These are phyloP conservation scores for Cydia fagiglandana DNA, from an alignment of 1,140 invertebrate genomes.

Conservation along the genomic window DNA sequence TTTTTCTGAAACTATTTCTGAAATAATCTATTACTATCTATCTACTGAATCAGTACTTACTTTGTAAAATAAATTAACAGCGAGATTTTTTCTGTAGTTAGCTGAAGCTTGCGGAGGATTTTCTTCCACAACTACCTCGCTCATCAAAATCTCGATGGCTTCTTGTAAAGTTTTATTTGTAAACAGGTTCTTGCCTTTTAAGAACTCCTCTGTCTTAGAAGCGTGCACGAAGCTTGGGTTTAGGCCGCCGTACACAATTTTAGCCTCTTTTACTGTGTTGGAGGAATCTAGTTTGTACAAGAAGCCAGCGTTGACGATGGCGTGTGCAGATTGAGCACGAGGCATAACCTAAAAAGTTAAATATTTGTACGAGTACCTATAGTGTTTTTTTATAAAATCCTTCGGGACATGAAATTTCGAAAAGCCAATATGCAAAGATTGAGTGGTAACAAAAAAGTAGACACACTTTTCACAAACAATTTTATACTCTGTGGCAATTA, in stretches of 20 bases:
- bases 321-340: constrained; percentile 85
- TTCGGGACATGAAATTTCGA: not conserved
- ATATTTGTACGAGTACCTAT: not conserved
- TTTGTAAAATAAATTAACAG: constrained; percentile 84
- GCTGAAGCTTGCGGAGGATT: constrained; percentile 80
- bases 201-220: constrained; percentile 81
- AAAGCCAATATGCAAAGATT: not conserved
- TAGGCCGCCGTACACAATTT: constrained; percentile 81
- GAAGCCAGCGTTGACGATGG: constrained; percentile 86
- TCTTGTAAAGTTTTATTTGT: constrained; percentile 66
- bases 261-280: constrained; percentile 68
- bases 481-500: not conserved
- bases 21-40: no score
- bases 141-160: constrained; percentile 78
- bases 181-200: constrained; percentile 79
- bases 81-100: constrained; percentile 81
- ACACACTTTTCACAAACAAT: not conserved
- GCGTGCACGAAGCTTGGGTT: constrained; percentile 83
- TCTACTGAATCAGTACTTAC: no score
- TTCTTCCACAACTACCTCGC: constrained; percentile 81
- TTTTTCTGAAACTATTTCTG: no score
- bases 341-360: constrained; percentile 81
- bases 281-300: constrained; percentile 79
- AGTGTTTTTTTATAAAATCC: no score
- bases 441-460: not conserved